A percentile compares a stretch with the other conserved stretches of the same genome.
phyloP scores from a whole-genome alignment of 2,113 vertebrate genomes.

The Marmota flaviventris region DNA sequence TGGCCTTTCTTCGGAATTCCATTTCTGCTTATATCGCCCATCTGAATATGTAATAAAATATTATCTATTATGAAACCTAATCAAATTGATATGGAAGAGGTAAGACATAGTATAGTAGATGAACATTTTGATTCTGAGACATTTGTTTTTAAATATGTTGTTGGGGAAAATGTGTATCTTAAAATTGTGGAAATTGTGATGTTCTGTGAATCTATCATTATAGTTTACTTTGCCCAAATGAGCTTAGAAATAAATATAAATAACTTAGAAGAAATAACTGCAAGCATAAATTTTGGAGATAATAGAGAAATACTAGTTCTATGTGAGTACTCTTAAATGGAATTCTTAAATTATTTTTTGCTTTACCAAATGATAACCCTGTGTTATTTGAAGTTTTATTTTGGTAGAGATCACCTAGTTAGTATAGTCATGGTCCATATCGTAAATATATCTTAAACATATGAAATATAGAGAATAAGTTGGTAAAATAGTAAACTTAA shows the following conservation, averaged over 20 bases:
- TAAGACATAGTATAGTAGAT: not conserved
- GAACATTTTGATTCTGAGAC: conserved; percentile 2
- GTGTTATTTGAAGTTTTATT: not conserved
- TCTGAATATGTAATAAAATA: not conserved
- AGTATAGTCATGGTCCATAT: not conserved
- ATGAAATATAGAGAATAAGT: not conserved
- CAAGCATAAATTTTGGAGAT: not conserved
- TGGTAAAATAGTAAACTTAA: not conserved
- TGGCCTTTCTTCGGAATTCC: not conserved
- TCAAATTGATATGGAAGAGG: not conserved
- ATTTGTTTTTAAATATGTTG: not conserved
- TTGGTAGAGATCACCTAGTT: not conserved
- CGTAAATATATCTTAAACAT: not conserved
- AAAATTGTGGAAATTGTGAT: not conserved
- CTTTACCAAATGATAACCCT: not conserved
- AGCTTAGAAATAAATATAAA: not conserved
- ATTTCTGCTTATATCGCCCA: not conserved
- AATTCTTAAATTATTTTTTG: conserved; percentile 5
- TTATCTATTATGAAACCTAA: not conserved
- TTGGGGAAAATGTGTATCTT: not conserved
- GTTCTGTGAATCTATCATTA: not conserved
- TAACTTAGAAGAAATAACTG: not conserved
- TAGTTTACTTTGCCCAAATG: not conserved
- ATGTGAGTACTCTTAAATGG: not conserved
- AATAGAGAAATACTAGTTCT: not conserved